These are phyloP conservation scores for Zaprionus africanus DNA, from an alignment of 1,140 invertebrate species.

Conservation along the genomic window DNA sequence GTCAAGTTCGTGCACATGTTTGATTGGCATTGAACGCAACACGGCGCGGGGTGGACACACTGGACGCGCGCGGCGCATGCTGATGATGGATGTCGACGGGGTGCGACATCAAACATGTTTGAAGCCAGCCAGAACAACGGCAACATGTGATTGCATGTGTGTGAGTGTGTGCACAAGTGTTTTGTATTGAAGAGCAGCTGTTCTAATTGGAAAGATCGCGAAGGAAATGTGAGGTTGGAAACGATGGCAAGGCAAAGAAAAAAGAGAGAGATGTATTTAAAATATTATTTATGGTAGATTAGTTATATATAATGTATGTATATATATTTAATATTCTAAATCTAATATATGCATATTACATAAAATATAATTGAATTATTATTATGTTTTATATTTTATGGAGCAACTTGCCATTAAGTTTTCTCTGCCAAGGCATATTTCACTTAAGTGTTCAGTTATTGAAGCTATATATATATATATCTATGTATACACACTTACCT, in stretches of 20 bases:
- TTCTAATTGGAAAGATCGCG: not conserved
- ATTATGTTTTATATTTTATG: no score
- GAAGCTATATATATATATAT: not conserved
- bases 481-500: not conserved
- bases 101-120: slow-evolving; percentile 31
- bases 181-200: not conserved
- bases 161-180: slow-evolving; percentile 6
- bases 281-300: no score
- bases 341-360: no score
- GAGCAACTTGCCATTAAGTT: not conserved
- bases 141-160: slow-evolving; percentile 37
- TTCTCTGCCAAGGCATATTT: not conserved
- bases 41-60: slow-evolving; percentile 3
- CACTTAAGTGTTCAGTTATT: not conserved
- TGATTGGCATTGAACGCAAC: slow-evolving; percentile 49
- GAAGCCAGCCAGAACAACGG: not conserved
- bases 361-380: no score
- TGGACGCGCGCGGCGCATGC: not conserved
- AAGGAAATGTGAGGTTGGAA: not conserved
- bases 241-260: no score
- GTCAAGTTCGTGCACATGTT: slow-evolving; percentile 78
- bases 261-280: no score
- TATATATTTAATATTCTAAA: no score
- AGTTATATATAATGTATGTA: no score
- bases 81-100: not conserved